Evolutionary conservation across 2,113 vertebrate species (phyloP).

Genomic region (Callorhinus ursinus): DNA sequence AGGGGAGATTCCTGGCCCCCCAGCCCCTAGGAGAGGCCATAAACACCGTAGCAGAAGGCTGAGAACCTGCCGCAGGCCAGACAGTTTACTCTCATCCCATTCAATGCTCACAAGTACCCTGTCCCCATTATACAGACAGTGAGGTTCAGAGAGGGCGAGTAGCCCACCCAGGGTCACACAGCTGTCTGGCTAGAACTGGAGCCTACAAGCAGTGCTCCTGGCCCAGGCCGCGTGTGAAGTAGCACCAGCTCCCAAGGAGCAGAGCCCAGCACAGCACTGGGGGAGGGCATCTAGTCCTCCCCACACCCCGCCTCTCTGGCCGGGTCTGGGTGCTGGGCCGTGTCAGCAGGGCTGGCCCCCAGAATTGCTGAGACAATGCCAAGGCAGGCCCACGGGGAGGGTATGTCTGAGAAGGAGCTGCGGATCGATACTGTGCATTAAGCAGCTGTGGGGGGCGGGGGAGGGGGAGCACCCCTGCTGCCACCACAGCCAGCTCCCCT

Average conservation of each 20-base stretch:
- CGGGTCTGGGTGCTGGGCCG: conserved; percentile 52
- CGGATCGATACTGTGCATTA: conserved; percentile 50
- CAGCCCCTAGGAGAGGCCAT: background rate
- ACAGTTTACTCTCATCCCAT: background rate
- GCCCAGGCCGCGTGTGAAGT: background rate
- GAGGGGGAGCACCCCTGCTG: background rate
- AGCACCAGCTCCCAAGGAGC: background rate
- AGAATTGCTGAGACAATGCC: background rate
- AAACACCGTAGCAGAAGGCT: background rate
- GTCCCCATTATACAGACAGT: no score
- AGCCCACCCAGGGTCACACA: background rate
- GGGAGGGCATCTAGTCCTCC: background rate
- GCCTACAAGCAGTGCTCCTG: accelerated
- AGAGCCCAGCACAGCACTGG: background rate
- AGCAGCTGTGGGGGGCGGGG: background rate
- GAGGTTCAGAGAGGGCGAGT: background rate
- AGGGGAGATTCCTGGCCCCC: background rate
- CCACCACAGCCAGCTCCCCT: background rate
- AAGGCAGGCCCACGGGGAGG: background rate
- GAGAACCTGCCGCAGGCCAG: background rate
- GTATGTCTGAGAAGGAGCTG: conserved; percentile 11
- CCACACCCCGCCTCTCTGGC: background rate
- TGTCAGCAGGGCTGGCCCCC: background rate
- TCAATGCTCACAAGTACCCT: background rate
- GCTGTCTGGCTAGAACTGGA: background rate